These are phyloP conservation scores for Gadopsis bispinosus DNA, from an alignment of 2,797 vertebrate genomes.

Conservation along the genomic window DNA sequence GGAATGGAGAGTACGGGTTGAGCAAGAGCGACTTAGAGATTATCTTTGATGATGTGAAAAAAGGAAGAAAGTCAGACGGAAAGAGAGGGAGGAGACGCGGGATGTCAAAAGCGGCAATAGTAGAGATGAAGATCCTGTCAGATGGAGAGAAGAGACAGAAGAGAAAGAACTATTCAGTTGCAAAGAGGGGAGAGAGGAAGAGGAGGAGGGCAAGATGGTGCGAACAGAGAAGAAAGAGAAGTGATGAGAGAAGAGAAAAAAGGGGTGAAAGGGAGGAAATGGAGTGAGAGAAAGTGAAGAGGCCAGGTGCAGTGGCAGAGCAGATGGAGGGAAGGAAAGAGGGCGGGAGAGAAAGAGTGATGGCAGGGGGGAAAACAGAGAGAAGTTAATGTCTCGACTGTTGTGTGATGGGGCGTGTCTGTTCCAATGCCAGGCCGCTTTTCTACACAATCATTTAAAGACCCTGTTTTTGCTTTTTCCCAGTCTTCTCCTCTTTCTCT, in stretches of 20 bases:
- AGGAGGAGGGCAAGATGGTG: slow-evolving; percentile 37
- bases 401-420: slow-evolving; percentile 83
- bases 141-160: slow-evolving; percentile 48
- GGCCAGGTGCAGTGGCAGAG: slow-evolving; percentile 75
- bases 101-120: slow-evolving; percentile 26
- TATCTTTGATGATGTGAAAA: slow-evolving; percentile 7
- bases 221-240: slow-evolving; percentile 53
- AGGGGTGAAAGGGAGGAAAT: slow-evolving; percentile 66
- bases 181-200: slow-evolving; percentile 39
- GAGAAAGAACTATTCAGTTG: slow-evolving; percentile 61
- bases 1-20: neutral
- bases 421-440: slow-evolving; percentile 71
- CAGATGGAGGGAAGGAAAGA: slow-evolving; percentile 72
- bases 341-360: slow-evolving; percentile 67
- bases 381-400: slow-evolving; percentile 77
- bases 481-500: slow-evolving; percentile 28
- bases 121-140: slow-evolving; percentile 36
- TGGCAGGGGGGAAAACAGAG: slow-evolving; percentile 56
- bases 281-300: slow-evolving; percentile 76
- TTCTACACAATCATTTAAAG: slow-evolving; percentile 69
- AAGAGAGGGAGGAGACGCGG: slow-evolving; percentile 26
- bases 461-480: slow-evolving; percentile 18
- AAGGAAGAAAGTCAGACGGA: slow-evolving; percentile 18
- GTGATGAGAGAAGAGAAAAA: slow-evolving; percentile 53
- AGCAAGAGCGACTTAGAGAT: slow-evolving; percentile 31